Conservation (phyloP, 1,140 invertebrate species). For the Delia radicum region DNA sequence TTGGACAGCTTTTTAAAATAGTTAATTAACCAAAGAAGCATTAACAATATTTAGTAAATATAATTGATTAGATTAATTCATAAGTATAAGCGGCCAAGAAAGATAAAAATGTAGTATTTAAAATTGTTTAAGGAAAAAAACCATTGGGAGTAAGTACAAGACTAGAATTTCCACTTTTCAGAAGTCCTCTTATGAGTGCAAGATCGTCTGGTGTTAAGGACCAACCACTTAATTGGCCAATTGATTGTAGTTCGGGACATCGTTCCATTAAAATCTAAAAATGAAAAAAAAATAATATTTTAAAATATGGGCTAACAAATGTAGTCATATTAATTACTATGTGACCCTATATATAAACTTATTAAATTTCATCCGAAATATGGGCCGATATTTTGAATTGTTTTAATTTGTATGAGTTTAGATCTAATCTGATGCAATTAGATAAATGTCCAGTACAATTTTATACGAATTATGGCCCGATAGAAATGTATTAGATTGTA, state of each 20-base stretch:
- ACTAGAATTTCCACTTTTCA: constrained; percentile 64
- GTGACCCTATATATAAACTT: too few species aligned
- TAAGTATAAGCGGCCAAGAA: neutral
- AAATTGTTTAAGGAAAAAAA: constrained; percentile 54
- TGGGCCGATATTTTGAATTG: too few species aligned
- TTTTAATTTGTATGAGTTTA: too few species aligned
- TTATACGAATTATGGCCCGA: too few species aligned
- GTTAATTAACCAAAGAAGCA: neutral
- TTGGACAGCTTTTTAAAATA: too few species aligned
- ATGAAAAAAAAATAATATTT: neutral
- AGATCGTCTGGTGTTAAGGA: constrained; percentile 64
- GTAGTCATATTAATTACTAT: too few species aligned
- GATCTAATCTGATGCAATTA: too few species aligned
- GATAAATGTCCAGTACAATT: too few species aligned
- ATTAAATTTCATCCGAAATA: too few species aligned
- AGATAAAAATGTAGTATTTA: neutral
- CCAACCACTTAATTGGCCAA: constrained; percentile 67
- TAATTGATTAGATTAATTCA: neutral
- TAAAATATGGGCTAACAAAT: too few species aligned
- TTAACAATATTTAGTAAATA: neutral
- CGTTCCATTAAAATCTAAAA: constrained; percentile 59
- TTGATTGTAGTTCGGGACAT: constrained; percentile 63
- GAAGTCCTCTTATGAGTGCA: constrained; percentile 62
- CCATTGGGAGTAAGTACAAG: constrained; percentile 60
- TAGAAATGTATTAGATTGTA: too few species aligned